A percentile compares a stretch with the other conserved stretches of the same genome.
Conservation (phyloP, 2,113 vertebrate species). For the Phrynocephalus versicolor region DNA sequence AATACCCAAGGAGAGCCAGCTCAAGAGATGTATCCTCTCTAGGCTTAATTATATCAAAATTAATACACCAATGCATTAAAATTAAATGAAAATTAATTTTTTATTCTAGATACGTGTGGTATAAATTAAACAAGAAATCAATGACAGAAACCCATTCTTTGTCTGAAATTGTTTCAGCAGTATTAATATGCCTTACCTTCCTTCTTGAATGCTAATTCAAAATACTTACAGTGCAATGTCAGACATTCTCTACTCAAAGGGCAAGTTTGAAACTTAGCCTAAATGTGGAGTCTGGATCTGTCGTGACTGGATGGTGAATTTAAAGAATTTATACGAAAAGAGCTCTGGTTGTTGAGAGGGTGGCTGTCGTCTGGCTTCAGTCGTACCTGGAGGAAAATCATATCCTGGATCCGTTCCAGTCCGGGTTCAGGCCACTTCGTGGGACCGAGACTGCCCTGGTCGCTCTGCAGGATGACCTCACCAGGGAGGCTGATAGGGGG, state of each 20-base stretch:
- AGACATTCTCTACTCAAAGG: neutral
- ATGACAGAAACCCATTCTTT: conserved; percentile 22
- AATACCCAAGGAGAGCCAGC: conserved; percentile 41
- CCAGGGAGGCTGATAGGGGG: no score
- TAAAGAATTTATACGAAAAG: neutral
- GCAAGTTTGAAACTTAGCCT: neutral
- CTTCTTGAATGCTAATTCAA: conserved; percentile 31
- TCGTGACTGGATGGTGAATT: neutral
- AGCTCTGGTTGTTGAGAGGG: no score
- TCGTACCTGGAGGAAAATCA: no score
- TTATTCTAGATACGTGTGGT: conserved; percentile 43
- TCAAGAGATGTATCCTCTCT: conserved; percentile 46
- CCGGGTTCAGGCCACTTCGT: no score
- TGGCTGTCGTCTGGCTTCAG: no score
- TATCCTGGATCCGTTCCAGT: no score
- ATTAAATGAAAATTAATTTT: conserved; percentile 55
- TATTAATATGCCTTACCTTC: conserved; percentile 26
- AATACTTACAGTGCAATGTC: neutral
- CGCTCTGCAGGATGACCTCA: no score
- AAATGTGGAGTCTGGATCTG: neutral
- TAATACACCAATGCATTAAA: conserved; percentile 56
- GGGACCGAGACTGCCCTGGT: no score
- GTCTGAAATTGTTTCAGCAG: conserved; percentile 34
- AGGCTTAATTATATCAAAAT: conserved; percentile 55
- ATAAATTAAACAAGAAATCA: conserved; percentile 49